Base-by-base conservation (phyloP, 2,888 invertebrate species). In the Busseola fusca region DNA sequence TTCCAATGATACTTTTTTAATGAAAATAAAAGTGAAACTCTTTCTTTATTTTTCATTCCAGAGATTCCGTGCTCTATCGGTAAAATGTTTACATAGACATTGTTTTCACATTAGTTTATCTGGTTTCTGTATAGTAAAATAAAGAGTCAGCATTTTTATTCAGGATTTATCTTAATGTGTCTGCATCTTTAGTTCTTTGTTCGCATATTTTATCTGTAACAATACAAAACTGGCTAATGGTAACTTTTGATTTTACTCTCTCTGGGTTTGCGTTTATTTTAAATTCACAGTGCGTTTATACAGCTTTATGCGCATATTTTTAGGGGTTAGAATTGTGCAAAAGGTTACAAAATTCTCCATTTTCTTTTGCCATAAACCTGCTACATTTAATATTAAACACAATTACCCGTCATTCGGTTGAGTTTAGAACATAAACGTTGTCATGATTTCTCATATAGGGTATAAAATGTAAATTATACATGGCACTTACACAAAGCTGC, bases 51-150 rank as follows among this genome's bases (percentile, higher is more conserved):
- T 64, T 57, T 66, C 2, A 4, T 25, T 60, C 4, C 16, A 1
- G 10, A 34, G 42, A 42, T 37, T 18, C 7, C 7, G 18, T 52
- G 7, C 6, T 63, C 18, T 64, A 56, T 25, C 21, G 18, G 14
- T 56, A 16, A 27, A 73, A 27, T 45, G 16, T 37, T 25, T n/a
- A 27, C 3, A 0, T 1, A 25, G 0, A 63, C 64, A 70, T 37
- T 54, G 75, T 63, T 70, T 70, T 27, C 50, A 63, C 54, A 70
- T 80, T 71, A 76, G 50, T 60, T 16, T 50, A 37, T 64, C 52
- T 50, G 27, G 1, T 18, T n/a, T 18, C 34, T 25, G 18, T 1
- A 18, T 54, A 1, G 12, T 25, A 34, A n/a, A 14, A 60, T n/a
- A 50, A 14, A 77, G 25, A 40, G 16, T 18, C 0, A 5, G 30